Percentiles rank a stretch among this genome's conserved stretches.
phyloP scores from a whole-genome alignment of 2,888 invertebrate genomes.

The Galeruca laticollis region DNA sequence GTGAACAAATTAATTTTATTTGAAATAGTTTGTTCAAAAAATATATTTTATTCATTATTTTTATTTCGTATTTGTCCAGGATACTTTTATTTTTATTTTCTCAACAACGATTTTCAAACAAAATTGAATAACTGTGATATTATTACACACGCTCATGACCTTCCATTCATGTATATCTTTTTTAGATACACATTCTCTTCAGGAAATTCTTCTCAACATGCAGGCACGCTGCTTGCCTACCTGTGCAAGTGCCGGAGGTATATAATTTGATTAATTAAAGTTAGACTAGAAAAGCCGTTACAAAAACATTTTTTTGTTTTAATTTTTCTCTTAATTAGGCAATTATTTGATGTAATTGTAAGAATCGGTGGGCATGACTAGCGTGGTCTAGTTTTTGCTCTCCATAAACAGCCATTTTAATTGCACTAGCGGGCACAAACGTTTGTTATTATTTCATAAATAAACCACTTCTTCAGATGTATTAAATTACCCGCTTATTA shows the following conservation, averaged over 20 bases:
- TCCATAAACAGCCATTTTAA: slow-evolving; percentile 3
- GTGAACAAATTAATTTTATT: too few species aligned
- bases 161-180: background rate
- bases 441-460: background rate
- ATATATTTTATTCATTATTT: too few species aligned
- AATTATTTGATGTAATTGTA: slow-evolving; percentile 12
- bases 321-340: slow-evolving; percentile 18
- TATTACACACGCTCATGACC: background rate
- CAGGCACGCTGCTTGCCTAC: slow-evolving; percentile 5
- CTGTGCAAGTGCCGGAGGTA: slow-evolving; percentile 3
- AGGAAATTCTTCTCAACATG: background rate
- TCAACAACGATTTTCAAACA: too few species aligned
- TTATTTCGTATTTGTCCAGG: too few species aligned
- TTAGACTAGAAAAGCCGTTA: slow-evolving; percentile 2
- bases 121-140: too few species aligned
- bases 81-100: too few species aligned
- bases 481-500: background rate
- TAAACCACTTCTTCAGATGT: background rate
- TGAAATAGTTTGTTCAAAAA: too few species aligned
- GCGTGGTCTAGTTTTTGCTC: slow-evolving; percentile 2
- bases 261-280: slow-evolving; percentile 15
- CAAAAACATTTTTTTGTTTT: background rate
- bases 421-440: background rate
- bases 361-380: slow-evolving; percentile 8
- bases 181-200: background rate